These are phyloP conservation scores for Patella ulyssiponensis DNA, from an alignment of 2,888 invertebrate species.

Conservation along the genomic window DNA sequence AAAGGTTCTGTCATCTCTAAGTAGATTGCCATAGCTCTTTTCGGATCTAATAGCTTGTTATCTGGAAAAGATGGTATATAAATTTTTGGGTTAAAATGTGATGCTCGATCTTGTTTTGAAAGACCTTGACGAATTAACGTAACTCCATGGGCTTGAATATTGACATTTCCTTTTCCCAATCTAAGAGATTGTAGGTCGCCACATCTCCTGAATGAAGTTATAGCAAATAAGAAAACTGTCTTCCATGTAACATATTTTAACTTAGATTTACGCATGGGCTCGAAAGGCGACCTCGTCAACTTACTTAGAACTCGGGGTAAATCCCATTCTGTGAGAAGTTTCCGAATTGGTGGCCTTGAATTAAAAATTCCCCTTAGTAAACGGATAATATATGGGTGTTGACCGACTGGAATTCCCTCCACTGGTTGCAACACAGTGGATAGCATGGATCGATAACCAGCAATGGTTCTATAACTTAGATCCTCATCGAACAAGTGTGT, in stretches of 20 bases:
- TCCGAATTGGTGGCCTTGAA: background rate
- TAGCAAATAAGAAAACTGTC: background rate
- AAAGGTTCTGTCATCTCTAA: background rate
- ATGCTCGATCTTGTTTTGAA: background rate
- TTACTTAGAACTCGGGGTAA: background rate
- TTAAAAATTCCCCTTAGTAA: background rate
- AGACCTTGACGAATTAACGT: constrained; percentile 4
- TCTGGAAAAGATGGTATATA: background rate
- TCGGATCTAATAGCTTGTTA: background rate
- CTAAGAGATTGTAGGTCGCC: background rate
- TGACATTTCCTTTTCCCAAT: background rate
- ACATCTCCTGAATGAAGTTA: background rate
- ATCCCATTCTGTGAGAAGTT: background rate
- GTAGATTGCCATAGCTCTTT: background rate
- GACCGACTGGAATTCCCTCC: background rate
- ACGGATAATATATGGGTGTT: background rate
- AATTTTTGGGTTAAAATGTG: constrained; percentile 1
- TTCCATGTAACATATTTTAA: background rate
- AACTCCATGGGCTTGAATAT: background rate
- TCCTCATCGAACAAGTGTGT: background rate
- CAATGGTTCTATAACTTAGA: background rate
- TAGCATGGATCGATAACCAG: background rate
- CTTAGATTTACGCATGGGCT: background rate
- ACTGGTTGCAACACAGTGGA: background rate
- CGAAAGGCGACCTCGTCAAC: background rate